Evolutionary conservation across 2,797 vertebrate genomes (phyloP).

Genomic region (Coregonus sp.): DNA sequence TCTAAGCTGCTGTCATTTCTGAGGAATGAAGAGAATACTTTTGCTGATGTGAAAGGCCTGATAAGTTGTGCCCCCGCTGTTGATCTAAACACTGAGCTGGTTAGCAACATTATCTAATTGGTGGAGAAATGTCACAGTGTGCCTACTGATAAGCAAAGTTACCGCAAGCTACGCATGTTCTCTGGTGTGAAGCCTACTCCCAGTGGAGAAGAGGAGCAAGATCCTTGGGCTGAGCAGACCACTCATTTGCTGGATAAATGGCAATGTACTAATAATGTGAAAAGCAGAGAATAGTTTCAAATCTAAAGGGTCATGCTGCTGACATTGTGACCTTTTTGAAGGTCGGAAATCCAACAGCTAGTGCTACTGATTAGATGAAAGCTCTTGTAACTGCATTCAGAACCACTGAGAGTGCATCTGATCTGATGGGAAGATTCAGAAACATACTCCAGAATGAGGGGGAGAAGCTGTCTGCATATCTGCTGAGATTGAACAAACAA

Average conservation of each 20-base stretch:
- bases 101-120: slow-evolving; percentile 14
- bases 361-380: slow-evolving; percentile 30
- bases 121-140: slow-evolving; percentile 26
- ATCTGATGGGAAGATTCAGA: slow-evolving; percentile 27
- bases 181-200: slow-evolving; percentile 33
- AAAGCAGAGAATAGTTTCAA: slow-evolving; percentile 31
- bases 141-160: slow-evolving; percentile 11
- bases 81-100: slow-evolving; percentile 8
- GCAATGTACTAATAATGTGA: slow-evolving; percentile 20
- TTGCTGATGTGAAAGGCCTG: slow-evolving; percentile 14
- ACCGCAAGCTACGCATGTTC: slow-evolving; percentile 29
- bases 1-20: slow-evolving; percentile 10
- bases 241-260: slow-evolving; percentile 28
- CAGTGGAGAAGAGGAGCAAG: slow-evolving; percentile 33
- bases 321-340: slow-evolving; percentile 36
- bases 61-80: neutral
- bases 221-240: slow-evolving; percentile 34
- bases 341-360: slow-evolving; percentile 22
- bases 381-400: slow-evolving; percentile 34
- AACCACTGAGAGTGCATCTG: slow-evolving; percentile 26
- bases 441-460: slow-evolving; percentile 23
- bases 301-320: slow-evolving; percentile 27
- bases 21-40: slow-evolving; percentile 8
- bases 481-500: slow-evolving; percentile 36
- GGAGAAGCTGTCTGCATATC: slow-evolving; percentile 31